phyloP scores from a whole-genome alignment of 92 coral and sea anemone genomes.

The Phenganax stokvisi region DNA sequence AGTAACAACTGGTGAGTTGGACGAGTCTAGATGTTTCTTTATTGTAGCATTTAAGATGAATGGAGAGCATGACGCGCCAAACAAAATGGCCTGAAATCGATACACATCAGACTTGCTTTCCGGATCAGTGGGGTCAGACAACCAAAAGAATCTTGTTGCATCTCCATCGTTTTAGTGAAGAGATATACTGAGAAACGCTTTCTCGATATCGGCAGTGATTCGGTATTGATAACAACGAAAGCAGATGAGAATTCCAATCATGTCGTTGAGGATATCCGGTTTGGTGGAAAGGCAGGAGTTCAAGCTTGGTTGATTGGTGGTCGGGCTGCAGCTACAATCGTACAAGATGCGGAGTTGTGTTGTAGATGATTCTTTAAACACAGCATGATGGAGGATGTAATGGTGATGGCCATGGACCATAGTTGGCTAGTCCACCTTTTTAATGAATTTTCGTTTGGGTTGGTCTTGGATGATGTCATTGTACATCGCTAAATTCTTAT shows the following conservation, averaged over 20 bases:
- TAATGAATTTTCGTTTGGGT: constrained; percentile 36
- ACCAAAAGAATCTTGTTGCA: constrained; percentile 52
- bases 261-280: constrained; percentile 42
- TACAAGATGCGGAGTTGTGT: constrained; percentile 49
- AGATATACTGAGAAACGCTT: constrained; percentile 43
- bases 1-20: too few relatives aligned
- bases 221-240: constrained; percentile 40
- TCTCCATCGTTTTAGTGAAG: constrained; percentile 45
- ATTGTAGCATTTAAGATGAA: too few relatives aligned
- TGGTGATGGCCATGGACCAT: constrained; percentile 5
- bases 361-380: constrained; percentile 43
- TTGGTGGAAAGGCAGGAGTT: constrained; percentile 42
- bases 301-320: constrained; percentile 38
- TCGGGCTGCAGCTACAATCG: constrained; percentile 28
- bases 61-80: too few relatives aligned
- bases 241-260: constrained; percentile 45
- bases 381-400: constrained; percentile 56
- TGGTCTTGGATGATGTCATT: constrained; percentile 37
- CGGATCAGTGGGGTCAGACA: constrained; percentile 31
- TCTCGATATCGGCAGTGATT: constrained; percentile 49
- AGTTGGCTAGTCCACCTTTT: constrained; percentile 36
- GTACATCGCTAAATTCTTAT: constrained; percentile 35
- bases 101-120: constrained; percentile 39
- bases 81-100: constrained; percentile 34
- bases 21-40: too few relatives aligned